Percentiles rank a stretch among this genome's conserved stretches.
Evolutionary conservation across 2,888 invertebrate genomes (phyloP).

Genomic region (Cheilosia vulpina): DNA sequence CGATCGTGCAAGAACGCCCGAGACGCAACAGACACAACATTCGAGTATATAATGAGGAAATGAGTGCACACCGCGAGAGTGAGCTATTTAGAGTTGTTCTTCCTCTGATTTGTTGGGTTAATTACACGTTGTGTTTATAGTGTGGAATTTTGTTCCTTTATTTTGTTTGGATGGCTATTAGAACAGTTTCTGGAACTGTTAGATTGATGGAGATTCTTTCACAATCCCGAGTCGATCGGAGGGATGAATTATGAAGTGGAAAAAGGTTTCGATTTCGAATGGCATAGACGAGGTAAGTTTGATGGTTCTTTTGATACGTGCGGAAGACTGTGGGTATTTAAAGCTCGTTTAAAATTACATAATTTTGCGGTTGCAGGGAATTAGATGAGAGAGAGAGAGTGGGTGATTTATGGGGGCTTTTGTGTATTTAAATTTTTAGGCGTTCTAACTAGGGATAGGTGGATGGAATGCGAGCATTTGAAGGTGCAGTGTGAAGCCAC

Average conservation of each 20-base stretch:
- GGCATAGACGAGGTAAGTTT: neutral
- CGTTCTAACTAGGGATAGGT: too few species aligned
- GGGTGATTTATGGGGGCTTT: neutral
- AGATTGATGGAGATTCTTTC: conserved; percentile 36
- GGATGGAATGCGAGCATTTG: too few species aligned
- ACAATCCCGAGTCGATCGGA: neutral
- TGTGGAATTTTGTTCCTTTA: conserved; percentile 23
- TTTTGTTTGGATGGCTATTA: conserved; percentile 39
- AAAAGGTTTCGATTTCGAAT: conserved; percentile 33
- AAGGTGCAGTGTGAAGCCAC: too few species aligned
- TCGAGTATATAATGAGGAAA: conserved; percentile 26
- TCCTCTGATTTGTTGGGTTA: conserved; percentile 56
- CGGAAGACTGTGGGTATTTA: neutral
- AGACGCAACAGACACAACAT: conserved; percentile 1
- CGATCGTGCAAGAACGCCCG: conserved; percentile 49
- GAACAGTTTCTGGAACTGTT: conserved; percentile 60
- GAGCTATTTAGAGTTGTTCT: conserved; percentile 47
- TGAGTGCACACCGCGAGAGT: conserved; percentile 48
- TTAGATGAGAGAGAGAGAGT: neutral
- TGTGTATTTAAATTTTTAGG: too few species aligned
- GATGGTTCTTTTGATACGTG: neutral
- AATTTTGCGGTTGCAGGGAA: neutral
- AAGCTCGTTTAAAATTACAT: conserved; percentile 2
- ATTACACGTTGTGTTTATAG: conserved; percentile 47
- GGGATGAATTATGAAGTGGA: conserved; percentile 12